A percentile compares a stretch with the other conserved stretches of the same genome.
Conservation (phyloP, 2,797 vertebrate species). For the Bucorvus abyssinicus region DNA sequence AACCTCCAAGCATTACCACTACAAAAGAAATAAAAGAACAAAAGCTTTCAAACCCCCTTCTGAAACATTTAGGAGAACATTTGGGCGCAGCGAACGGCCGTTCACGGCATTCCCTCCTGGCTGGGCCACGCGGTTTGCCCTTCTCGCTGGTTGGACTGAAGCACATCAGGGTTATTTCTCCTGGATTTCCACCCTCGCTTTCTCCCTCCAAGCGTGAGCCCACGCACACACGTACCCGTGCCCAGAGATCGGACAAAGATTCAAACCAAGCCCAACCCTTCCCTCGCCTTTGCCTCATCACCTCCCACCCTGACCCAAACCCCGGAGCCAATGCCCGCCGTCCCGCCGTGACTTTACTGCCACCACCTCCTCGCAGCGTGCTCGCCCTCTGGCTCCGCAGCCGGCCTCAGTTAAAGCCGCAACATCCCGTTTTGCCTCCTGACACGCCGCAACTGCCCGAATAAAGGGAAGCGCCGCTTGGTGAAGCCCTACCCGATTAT, state of each 20-base stretch:
- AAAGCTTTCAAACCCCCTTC: background rate
- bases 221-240: fast-evolving
- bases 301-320: background rate
- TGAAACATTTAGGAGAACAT: conserved; percentile 34
- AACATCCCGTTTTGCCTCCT: background rate
- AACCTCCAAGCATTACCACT: conserved; percentile 18
- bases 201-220: fast-evolving
- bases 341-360: fast-evolving
- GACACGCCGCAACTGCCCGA: background rate
- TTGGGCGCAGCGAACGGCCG: conserved; percentile 4
- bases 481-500: conserved; percentile 20
- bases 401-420: background rate
- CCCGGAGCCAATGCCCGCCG: background rate
- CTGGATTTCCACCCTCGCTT: fast-evolving
- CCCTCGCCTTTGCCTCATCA: background rate
- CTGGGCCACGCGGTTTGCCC: background rate
- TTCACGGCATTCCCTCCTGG: background rate
- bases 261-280: background rate
- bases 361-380: fast-evolving
- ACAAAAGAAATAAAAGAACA: conserved; percentile 33
- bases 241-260: background rate
- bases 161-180: background rate
- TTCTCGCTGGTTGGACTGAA: background rate
- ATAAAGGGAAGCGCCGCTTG: background rate
- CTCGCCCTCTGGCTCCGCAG: background rate